A percentile compares a stretch with the other conserved stretches of the same genome.
Conservation (phyloP, 2,113 vertebrate genomes). For the Tichodroma muraria region DNA sequence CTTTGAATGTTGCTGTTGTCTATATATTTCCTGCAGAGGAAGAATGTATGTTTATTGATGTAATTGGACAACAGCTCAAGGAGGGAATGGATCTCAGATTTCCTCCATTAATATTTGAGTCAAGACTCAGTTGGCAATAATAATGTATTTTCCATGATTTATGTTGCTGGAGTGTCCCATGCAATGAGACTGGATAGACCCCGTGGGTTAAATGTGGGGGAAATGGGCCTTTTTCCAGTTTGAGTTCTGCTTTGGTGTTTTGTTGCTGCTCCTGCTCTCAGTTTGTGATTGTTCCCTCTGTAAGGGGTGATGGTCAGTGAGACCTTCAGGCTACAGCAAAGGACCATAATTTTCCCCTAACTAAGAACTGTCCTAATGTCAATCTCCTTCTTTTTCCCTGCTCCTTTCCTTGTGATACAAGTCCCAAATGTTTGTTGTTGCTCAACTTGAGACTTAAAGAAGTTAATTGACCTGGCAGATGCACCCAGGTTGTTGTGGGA, state of each 20-base stretch:
- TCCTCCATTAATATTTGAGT: background rate
- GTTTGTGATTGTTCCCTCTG: background rate
- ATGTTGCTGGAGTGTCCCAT: background rate
- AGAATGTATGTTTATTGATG: background rate
- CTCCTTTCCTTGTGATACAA: background rate
- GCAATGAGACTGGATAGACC: background rate
- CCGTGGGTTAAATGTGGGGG: background rate
- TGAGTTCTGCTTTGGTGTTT: background rate
- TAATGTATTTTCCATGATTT: background rate
- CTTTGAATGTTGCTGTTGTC: background rate
- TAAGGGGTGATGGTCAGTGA: background rate
- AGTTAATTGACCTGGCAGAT: background rate
- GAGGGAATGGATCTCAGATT: background rate
- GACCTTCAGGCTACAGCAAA: background rate
- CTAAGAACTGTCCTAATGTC: background rate
- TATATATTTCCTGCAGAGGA: background rate
- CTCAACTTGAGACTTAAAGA: background rate
- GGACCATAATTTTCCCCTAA: accelerated
- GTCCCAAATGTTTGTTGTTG: background rate
- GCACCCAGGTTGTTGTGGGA: background rate
- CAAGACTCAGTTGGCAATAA: background rate
- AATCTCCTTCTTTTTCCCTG: background rate
- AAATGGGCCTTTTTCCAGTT: background rate
- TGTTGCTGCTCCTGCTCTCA: background rate
- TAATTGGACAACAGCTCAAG: background rate